Base-by-base conservation (phyloP, 2,113 vertebrate species). In the Rousettus leschenaultii region DNA sequence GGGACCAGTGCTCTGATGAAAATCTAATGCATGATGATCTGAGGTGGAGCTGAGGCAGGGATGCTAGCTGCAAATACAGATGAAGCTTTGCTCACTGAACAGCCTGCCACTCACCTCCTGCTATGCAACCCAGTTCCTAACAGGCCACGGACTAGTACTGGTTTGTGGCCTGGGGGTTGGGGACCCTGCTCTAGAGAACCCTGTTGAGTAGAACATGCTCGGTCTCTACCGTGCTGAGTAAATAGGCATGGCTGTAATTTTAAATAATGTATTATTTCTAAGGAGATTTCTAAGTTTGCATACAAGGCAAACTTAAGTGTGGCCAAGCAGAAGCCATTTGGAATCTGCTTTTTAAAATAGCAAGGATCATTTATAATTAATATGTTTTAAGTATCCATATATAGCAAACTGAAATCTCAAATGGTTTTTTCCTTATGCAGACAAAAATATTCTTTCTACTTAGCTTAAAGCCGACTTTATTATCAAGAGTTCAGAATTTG, bases 331-430 rank as follows among this genome's bases (percentile, higher is more conserved):
- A 91, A 48, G 30, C 15, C 40, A 19, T 92, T 87, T 38, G 75
- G 35, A 97, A 86, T 82, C 57, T 86, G 30, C 68, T 83, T 78
- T 94, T 86, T 43, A 80, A 95, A 94, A 66, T 78, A 94, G n/a
- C 83, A 85, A 90, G 71, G 90, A 79, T 51, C 10, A 35, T 87
- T 82, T 94, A 74, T 84, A 89, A 78, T 91, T 82, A 93, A 73
- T 86, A 35, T 40, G 66, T 91, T 83, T 85, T 35, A 90, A 70
- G 22, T 51, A 55, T 66, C 53, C 88, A 24, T 80, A 45, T 96
- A 92, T 40, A 97, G n/a, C 59, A 91, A 80, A 74, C 55, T 71
- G 43, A 88, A 92, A 75, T 89, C 68, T 79, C 68, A 86, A 68
- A 75, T 89, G 35, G 6, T 26, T 71, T 91, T 63, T 66, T 57